Base-by-base conservation (phyloP, 2,888 invertebrate genomes). In the Onchidella celtica region DNA sequence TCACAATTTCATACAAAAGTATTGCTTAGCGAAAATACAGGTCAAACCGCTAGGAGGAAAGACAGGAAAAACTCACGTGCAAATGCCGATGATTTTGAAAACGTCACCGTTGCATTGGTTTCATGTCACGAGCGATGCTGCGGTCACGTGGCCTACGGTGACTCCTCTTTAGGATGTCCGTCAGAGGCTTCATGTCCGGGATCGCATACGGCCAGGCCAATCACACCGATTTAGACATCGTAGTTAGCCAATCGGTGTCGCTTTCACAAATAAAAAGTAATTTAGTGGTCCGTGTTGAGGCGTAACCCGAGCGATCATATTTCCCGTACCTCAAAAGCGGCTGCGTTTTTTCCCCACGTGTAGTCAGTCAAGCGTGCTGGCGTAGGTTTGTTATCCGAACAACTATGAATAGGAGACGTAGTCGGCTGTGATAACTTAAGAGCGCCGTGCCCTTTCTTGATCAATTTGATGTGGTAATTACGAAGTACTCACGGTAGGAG, bases 221-320 rank as follows among this genome's bases (percentile, higher is more conserved):
- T 2, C 57, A 11, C 55, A 34, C 72, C n/a, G 57, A 72, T 72
- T 72, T 57, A 72, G 34, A 34, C 57, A 27, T 72, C 36, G 38
- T n/a, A 36, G 73, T 73, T 73, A 73, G 24, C 11, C 36, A 34
- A 73, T 36, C 36, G 14, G 36, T 27, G 17, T 24, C 9, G 11
- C 21, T 61, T 36, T 27, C 9, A 6, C 21, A 34, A 34, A 73
- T 38, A 59, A n/a, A 73, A 57, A 61, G 34, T 73, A 32, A 57
- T 73, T 73, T 57, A 73, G 59, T 59, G 73, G 36, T 34, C 57
- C 73, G 73, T 73, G 61, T 59, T n/a, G 38, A 32, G 73, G 59
- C 73, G 73, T 73, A 38, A 57, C 59, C 34, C 9, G 27, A 14
- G 21, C 21, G 55, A 57, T 73, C 73, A 36, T 27, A 21, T 73